phyloP scores from a whole-genome alignment of 1,140 invertebrate genomes.

The Lepidurus arcticus region DNA sequence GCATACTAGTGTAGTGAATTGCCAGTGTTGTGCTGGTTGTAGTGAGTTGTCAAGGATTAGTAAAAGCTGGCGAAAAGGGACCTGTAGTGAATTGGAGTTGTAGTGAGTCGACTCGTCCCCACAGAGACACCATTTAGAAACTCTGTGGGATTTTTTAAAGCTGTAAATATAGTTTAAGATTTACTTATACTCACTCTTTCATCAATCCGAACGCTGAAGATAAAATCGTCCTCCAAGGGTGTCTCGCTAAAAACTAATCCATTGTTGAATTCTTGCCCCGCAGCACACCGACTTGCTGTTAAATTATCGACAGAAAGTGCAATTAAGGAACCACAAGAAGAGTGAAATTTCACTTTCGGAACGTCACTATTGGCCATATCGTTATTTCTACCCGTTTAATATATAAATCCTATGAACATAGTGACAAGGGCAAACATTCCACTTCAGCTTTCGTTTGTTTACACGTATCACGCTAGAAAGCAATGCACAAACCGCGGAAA shows the following conservation, averaged over 20 bases:
- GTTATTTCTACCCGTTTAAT: neutral
- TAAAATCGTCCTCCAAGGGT: constrained; percentile 70
- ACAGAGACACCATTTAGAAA: no score
- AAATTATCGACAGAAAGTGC: constrained; percentile 45
- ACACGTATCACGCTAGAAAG: neutral
- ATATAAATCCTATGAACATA: neutral
- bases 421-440: neutral
- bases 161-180: no score
- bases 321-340: constrained; percentile 45
- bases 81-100: no score
- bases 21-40: no score
- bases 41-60: no score
- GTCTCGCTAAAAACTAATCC: constrained; percentile 76
- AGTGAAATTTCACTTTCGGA: constrained; percentile 43
- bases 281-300: constrained; percentile 46
- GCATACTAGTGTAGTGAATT: no score
- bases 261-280: constrained; percentile 64
- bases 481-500: neutral
- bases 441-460: constrained; percentile 2
- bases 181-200: constrained; percentile 60
- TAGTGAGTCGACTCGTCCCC: no score
- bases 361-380: constrained; percentile 15
- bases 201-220: constrained; percentile 84
- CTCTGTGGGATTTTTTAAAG: no score
- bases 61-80: no score